Percentiles rank a stretch among this genome's conserved stretches.
Conservation (phyloP, 2,797 vertebrate species). For the Naso thynnoides region DNA sequence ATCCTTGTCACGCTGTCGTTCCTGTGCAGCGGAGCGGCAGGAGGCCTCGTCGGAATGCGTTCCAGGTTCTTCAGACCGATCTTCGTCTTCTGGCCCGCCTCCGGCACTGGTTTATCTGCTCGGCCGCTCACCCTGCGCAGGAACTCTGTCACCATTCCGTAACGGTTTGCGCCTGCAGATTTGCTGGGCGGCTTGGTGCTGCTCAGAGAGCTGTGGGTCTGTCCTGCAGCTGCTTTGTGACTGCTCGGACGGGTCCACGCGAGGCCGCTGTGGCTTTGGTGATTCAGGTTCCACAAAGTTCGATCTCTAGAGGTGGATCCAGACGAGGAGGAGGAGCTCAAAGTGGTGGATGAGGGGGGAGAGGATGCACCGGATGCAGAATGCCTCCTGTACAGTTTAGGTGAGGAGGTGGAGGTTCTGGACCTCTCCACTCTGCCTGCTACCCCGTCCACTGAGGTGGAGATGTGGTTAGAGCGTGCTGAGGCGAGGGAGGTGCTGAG, state of each 20-base stretch:
- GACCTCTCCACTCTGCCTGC: slow-evolving; percentile 86
- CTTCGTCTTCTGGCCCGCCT: slow-evolving; percentile 61
- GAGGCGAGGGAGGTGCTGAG: slow-evolving; percentile 87
- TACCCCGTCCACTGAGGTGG: slow-evolving; percentile 91
- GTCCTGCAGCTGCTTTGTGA: slow-evolving; percentile 82
- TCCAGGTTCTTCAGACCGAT: slow-evolving; percentile 83
- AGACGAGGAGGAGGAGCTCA: slow-evolving; percentile 57
- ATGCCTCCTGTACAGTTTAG: slow-evolving; percentile 90
- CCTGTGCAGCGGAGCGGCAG: slow-evolving; percentile 77
- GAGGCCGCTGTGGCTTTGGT: slow-evolving; percentile 86
- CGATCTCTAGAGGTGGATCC: slow-evolving; percentile 83
- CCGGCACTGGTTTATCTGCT: slow-evolving; percentile 76
- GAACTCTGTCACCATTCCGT: slow-evolving; percentile 95
- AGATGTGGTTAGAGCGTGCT: slow-evolving; percentile 88
- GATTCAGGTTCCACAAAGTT: slow-evolving; percentile 88
- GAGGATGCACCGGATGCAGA: slow-evolving; percentile 79
- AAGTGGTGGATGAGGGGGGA: slow-evolving; percentile 52
- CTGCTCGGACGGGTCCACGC: slow-evolving; percentile 88
- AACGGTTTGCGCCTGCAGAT: slow-evolving; percentile 80
- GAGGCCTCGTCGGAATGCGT: slow-evolving; percentile 65
- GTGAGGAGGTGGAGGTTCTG: slow-evolving; percentile 88
- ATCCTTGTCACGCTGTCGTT: slow-evolving; percentile 89
- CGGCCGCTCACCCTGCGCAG: slow-evolving; percentile 94
- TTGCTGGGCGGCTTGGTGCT: slow-evolving; percentile 84
- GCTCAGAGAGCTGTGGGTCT: slow-evolving; percentile 44